Percentiles rank a stretch among this genome's conserved stretches.
phyloP scores from a whole-genome alignment of 2,113 vertebrate genomes.

The Proteles cristata region DNA sequence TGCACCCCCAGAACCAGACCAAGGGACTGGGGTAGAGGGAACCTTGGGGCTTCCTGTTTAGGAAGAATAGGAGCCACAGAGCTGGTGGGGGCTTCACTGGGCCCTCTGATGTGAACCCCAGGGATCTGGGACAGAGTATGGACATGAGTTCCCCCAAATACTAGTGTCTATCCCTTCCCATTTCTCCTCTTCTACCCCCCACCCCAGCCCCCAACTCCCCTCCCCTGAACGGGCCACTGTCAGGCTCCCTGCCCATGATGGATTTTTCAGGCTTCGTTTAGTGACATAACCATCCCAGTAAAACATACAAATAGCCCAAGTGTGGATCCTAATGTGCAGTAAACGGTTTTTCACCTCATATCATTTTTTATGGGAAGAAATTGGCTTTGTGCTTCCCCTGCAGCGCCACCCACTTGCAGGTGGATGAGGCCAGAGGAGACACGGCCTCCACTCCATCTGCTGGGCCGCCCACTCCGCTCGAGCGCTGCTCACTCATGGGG shows the following conservation, averaged over 20 bases:
- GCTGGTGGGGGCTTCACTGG: not conserved
- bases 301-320: conserved; percentile 75
- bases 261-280: conserved; percentile 70
- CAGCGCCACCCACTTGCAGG: not conserved
- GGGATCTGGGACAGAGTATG: not conserved
- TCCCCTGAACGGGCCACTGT: not conserved
- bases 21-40: not conserved
- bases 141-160: rapidly evolving
- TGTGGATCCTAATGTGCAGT: conserved; percentile 55
- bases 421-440: not conserved
- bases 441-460: not conserved
- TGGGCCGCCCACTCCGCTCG: conserved; percentile 48
- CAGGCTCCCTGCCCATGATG: conserved; percentile 41
- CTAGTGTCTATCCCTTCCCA: not conserved
- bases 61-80: not conserved
- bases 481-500: conserved; percentile 30
- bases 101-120: not conserved
- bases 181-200: not conserved
- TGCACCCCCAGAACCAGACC: not conserved
- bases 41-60: not conserved
- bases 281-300: conserved; percentile 70
- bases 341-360: conserved; percentile 69
- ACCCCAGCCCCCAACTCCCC: too few species aligned
- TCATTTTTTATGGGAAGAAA: conserved; percentile 73
- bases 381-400: conserved; percentile 31